A percentile compares a stretch with the other conserved stretches of the same genome.
These are phyloP conservation scores for Dipodomys spectabilis DNA, from an alignment of 2,113 vertebrate species.

Conservation along the genomic window DNA sequence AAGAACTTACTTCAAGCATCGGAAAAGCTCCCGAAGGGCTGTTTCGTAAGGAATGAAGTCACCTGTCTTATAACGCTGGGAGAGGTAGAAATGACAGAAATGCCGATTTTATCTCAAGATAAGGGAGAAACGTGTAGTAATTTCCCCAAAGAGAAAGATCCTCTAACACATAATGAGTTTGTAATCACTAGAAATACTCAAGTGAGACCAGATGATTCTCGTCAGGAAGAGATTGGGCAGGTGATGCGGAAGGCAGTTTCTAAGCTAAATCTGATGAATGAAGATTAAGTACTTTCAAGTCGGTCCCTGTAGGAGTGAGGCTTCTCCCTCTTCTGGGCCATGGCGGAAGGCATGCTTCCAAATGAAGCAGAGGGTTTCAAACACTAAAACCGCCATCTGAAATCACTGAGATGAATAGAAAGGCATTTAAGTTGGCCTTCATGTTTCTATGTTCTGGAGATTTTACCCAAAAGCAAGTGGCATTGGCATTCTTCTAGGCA, in stretches of 20 bases:
- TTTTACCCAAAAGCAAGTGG: background rate
- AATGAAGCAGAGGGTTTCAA: background rate
- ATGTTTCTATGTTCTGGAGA: background rate
- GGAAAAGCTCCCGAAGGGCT: conserved; percentile 4
- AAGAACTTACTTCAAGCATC: conserved; percentile 24
- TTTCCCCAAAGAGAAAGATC: conserved; percentile 48
- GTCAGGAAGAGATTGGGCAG: background rate
- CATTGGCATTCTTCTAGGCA: background rate
- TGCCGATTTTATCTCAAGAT: conserved; percentile 48
- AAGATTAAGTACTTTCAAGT: background rate
- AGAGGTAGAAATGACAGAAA: conserved; percentile 1
- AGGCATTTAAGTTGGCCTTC: background rate
- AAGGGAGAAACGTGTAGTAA: conserved; percentile 20
- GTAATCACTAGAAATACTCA: conserved; percentile 28
- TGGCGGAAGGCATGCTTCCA: background rate
- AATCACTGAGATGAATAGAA: background rate
- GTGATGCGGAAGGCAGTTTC: conserved; percentile 16
- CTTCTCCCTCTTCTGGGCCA: background rate
- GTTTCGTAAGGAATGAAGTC: background rate
- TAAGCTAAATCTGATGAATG: conserved; percentile 12
- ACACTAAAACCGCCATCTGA: background rate
- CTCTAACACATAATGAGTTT: conserved; percentile 52
- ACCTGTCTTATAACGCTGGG: background rate
- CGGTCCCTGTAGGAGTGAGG: background rate
- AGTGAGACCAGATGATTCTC: background rate